Percentiles rank a stretch among this genome's conserved stretches.
Evolutionary conservation across 2,797 vertebrate genomes (phyloP).

Genomic region (Enteromius unitaeniatus): DNA sequence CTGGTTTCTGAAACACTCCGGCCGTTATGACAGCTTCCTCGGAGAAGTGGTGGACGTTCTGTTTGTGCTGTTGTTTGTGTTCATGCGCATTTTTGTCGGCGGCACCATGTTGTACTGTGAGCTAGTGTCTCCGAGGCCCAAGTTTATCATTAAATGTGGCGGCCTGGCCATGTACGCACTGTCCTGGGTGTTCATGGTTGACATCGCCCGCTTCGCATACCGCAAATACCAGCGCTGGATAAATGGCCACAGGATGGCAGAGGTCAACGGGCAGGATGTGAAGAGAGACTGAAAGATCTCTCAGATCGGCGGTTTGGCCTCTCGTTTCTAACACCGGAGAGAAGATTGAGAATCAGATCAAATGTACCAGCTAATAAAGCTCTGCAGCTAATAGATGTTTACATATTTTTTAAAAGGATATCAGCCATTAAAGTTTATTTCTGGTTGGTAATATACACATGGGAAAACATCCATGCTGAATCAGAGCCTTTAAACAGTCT

Average conservation of each 20-base stretch:
- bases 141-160: slow-evolving; percentile 90
- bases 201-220: slow-evolving; percentile 87
- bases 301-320: background rate
- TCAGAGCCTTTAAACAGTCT: slow-evolving; percentile 13
- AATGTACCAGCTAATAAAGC: slow-evolving; percentile 31
- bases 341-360: slow-evolving; percentile 5
- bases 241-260: slow-evolving; percentile 51
- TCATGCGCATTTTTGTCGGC: slow-evolving; percentile 91
- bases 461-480: background rate
- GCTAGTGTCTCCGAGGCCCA: slow-evolving; percentile 86
- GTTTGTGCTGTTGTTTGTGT: slow-evolving; percentile 89
- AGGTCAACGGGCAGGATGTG: slow-evolving; percentile 69
- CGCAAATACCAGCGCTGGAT: slow-evolving; percentile 82
- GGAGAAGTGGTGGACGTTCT: slow-evolving; percentile 89
- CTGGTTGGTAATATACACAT: slow-evolving; percentile 33
- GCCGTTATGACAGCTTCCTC: slow-evolving; percentile 80
- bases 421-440: slow-evolving; percentile 37
- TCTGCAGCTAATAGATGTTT: slow-evolving; percentile 51
- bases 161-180: slow-evolving; percentile 91
- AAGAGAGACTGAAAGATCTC: slow-evolving; percentile 69
- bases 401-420: slow-evolving; percentile 39
- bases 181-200: slow-evolving; percentile 94
- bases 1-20: slow-evolving; percentile 94
- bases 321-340: background rate
- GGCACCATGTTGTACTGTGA: slow-evolving; percentile 95